These are phyloP conservation scores for Rhipidura dahli DNA, from an alignment of 2,113 vertebrate genomes.

Conservation along the genomic window DNA sequence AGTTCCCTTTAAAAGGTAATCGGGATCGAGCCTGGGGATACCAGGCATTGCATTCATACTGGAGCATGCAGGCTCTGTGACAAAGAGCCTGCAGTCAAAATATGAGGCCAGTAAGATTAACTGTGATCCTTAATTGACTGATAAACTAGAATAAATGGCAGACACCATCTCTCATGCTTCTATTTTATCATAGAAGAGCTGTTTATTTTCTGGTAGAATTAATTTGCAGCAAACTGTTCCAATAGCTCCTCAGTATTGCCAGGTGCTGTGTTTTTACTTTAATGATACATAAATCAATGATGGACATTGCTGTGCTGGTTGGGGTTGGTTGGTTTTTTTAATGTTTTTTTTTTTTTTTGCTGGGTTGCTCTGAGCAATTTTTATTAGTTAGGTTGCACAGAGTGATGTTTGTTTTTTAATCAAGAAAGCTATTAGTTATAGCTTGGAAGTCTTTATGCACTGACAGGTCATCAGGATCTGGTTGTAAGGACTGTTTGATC, in stretches of 20 bases:
- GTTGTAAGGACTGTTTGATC: not conserved
- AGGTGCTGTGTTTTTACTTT: not conserved
- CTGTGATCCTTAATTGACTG: not conserved
- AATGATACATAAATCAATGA: not conserved
- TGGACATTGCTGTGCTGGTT: not conserved
- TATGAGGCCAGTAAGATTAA: not conserved
- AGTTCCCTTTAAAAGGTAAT: not conserved
- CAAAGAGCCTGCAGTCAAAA: not conserved
- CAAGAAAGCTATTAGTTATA: not conserved
- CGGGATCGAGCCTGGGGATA: fast-evolving
- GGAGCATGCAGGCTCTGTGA: not conserved
- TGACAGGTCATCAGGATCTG: not conserved
- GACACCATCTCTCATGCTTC: not conserved
- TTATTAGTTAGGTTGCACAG: not conserved
- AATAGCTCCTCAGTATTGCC: not conserved
- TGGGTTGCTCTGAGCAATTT: not conserved
- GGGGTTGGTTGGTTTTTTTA: not conserved
- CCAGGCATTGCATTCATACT: not conserved
- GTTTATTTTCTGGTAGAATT: not conserved
- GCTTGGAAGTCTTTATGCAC: not conserved
- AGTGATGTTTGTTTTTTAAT: not conserved
- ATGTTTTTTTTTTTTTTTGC: not conserved
- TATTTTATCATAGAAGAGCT: not conserved
- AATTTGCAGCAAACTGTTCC: not conserved
- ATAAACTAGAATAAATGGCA: not conserved